phyloP scores from a whole-genome alignment of 2,888 invertebrate species.

The Scaptomyza polygonia region DNA sequence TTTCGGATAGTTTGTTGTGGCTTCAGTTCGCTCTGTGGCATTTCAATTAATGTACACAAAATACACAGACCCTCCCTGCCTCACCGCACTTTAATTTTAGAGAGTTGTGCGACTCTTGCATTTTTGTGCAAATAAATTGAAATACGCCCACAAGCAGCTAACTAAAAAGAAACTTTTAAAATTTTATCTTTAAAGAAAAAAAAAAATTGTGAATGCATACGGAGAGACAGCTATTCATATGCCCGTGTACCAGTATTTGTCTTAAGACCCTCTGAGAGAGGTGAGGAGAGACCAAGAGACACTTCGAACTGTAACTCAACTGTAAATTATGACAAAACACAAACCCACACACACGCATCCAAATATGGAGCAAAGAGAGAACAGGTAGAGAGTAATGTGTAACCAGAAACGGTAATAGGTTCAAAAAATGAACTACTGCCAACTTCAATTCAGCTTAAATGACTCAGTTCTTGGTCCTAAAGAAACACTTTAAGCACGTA shows the following conservation, averaged over 20 bases:
- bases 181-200: constrained; percentile 43
- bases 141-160: constrained; percentile 62
- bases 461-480: constrained; percentile 38
- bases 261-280: constrained; percentile 1
- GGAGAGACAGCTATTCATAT: not conserved
- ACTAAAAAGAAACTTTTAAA: constrained; percentile 49
- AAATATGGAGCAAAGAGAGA: constrained; percentile 19
- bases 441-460: constrained; percentile 30
- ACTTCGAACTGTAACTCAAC: constrained; percentile 35
- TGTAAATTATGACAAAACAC: constrained; percentile 35
- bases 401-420: constrained; percentile 45
- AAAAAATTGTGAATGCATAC: constrained; percentile 5
- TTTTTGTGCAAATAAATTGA: constrained; percentile 73
- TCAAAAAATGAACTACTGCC: constrained; percentile 26
- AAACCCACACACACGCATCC: constrained; percentile 37
- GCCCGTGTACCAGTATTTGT: constrained; percentile 1
- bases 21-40: constrained; percentile 52
- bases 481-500: constrained; percentile 48
- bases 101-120: constrained; percentile 42
- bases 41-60: constrained; percentile 70
- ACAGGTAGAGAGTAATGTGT: constrained; percentile 11
- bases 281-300: constrained; percentile 15
- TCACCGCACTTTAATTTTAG: constrained; percentile 6
- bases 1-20: constrained; percentile 8
- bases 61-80: constrained; percentile 26